A percentile compares a stretch with the other conserved stretches of the same genome.
Evolutionary conservation across 2,888 invertebrate genomes (phyloP).

Genomic region (Dolichopus griseipennis): DNA sequence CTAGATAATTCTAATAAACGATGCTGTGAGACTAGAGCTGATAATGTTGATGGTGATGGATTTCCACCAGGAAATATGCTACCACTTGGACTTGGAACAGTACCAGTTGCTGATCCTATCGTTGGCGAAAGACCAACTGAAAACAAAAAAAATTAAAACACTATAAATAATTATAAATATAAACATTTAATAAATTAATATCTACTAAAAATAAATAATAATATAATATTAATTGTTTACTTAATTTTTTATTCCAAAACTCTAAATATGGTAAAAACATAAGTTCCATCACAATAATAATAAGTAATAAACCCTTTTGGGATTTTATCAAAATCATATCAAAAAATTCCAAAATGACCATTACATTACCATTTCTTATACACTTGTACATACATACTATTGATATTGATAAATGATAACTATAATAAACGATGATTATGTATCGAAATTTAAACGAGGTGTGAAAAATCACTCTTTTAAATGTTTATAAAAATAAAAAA

Average conservation of each 20-base stretch:
- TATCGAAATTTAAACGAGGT: background rate
- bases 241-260: too few species aligned
- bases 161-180: slow-evolving; percentile 17
- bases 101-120: slow-evolving; percentile 37
- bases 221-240: too few species aligned
- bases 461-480: background rate
- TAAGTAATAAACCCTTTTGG: background rate
- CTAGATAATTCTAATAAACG: slow-evolving; percentile 72
- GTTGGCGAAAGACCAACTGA: slow-evolving; percentile 38
- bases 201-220: background rate
- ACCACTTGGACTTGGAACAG: slow-evolving; percentile 28
- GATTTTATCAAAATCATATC: slow-evolving; percentile 4
- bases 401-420: too few species aligned
- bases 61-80: slow-evolving; percentile 38
- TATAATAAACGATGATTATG: too few species aligned
- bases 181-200: slow-evolving; percentile 13
- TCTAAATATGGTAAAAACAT: slow-evolving; percentile 1
- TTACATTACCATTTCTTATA: background rate
- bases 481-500: background rate
- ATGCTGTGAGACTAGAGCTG: slow-evolving; percentile 67
- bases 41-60: slow-evolving; percentile 53
- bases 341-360: background rate
- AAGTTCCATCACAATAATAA: background rate
- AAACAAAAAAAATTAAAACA: slow-evolving; percentile 18
- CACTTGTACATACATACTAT: too few species aligned